Evolutionary conservation across 2,113 vertebrate species (phyloP).

Genomic region (Ictalurus furcatus): DNA sequence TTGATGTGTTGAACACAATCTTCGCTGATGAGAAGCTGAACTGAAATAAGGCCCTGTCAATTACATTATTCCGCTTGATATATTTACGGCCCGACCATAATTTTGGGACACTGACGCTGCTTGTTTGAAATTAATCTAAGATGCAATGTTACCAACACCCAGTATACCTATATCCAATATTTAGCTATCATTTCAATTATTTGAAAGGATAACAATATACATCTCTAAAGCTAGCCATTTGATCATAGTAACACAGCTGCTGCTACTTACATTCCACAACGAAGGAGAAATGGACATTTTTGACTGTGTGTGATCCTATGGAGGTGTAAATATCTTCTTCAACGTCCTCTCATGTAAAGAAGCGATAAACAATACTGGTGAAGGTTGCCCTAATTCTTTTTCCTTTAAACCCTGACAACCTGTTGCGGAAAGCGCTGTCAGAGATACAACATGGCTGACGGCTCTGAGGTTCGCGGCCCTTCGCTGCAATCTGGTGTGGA

Average conservation of each 20-base stretch:
- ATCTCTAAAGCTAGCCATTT: background rate
- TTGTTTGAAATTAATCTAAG: background rate
- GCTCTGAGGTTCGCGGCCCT: background rate
- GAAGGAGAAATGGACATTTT: slow-evolving; percentile 16
- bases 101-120: background rate
- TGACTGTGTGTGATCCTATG: background rate
- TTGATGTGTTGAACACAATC: background rate
- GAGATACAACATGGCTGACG: slow-evolving; percentile 52
- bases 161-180: background rate
- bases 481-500: background rate
- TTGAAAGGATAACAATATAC: background rate
- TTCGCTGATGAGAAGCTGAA: background rate
- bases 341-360: background rate
- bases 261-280: slow-evolving; percentile 46
- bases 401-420: slow-evolving; percentile 41
- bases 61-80: background rate
- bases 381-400: background rate
- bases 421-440: slow-evolving; percentile 52
- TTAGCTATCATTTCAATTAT: background rate
- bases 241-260: background rate
- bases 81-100: background rate
- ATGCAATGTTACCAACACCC: background rate
- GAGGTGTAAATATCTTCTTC: slow-evolving; percentile 9
- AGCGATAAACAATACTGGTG: background rate
- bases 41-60: background rate